Evolutionary conservation across 1,140 invertebrate genomes (phyloP).

Genomic region (Acromyrmex heyeri): DNA sequence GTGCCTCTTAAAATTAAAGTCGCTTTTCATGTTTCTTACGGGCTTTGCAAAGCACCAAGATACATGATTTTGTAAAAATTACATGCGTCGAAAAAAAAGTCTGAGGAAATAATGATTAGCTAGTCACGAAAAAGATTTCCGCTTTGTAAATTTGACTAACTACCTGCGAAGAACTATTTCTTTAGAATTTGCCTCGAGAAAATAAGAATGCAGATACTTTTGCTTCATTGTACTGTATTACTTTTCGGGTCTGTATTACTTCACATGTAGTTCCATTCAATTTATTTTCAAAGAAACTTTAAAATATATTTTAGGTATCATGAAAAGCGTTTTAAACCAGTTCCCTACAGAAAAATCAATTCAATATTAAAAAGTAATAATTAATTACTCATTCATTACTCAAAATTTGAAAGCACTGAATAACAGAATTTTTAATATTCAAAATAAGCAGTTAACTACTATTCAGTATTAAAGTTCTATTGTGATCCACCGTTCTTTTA

Average conservation of each 20-base stretch:
- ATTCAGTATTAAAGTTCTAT: no score
- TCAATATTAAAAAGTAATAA: no score
- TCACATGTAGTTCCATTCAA: neutral
- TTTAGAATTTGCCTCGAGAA: neutral
- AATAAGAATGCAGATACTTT: neutral
- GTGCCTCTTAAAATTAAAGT: constrained; percentile 65
- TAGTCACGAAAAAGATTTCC: neutral
- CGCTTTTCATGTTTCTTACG: constrained; percentile 40
- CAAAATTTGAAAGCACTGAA: no score
- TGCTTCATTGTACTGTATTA: neutral
- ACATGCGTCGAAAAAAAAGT: neutral
- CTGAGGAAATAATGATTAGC: constrained; percentile 7
- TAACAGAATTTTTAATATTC: no score
- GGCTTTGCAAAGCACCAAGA: neutral
- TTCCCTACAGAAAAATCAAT: no score
- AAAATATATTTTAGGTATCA: neutral
- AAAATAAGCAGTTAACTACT: no score
- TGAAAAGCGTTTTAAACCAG: no score
- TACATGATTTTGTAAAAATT: constrained; percentile 25
- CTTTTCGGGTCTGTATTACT: neutral
- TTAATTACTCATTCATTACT: no score
- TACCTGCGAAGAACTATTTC: neutral
- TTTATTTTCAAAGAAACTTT: neutral
- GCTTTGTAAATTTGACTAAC: neutral
- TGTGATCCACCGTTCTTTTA: no score